Evolutionary conservation across 2,797 vertebrate genomes (phyloP), one percentile per base, ranked within the genome.

Genomic region (Decapterus maruadsi): DNA sequence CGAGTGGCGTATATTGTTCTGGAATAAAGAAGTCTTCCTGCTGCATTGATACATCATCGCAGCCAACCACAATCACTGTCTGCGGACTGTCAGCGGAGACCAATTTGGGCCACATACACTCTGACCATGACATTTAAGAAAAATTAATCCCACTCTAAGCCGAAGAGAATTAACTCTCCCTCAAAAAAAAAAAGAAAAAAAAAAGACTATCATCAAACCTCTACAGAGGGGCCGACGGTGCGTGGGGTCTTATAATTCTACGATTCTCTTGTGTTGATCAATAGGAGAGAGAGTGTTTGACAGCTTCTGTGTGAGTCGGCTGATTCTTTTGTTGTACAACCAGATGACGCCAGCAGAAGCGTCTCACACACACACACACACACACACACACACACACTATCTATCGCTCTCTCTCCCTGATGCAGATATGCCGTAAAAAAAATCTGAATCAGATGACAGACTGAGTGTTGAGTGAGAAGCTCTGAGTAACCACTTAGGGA

Each of bases 11-110:
- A 85, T 81, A 87, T 92, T 92, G 89, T 85, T 89, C 78, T 82
- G 81, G 85, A 83, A 90, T 72, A 86, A 90, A 91, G 80, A 82
- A 87, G 83, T 88, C 83, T 79, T 82, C 71, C 58, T 61, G 66
- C 81, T 85, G 85, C 85, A 91, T 82, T 90, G 90, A 94, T 92
- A 91, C 87, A 93, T 94, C 90, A 92, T 87, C 57, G 82, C 87
- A 89, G 90, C 86, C 90, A 86, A 83, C 56, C 68, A 40, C 86
- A 93, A 89, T 90, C 85, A 90, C 73, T 65, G 78, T 90, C 85
- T 87, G 79, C 50, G 29, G 68, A 79, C 88, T 85, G 81, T 87
- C 92, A 89, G 87, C 80, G 22, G 85, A 90, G 89, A 91, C 78
- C 89, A 90, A 86, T 93, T 87, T 89, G 55, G 83, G 81, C 85